phyloP scores from a whole-genome alignment of 2,113 vertebrate genomes.

The Pelmatolapia mariae region DNA sequence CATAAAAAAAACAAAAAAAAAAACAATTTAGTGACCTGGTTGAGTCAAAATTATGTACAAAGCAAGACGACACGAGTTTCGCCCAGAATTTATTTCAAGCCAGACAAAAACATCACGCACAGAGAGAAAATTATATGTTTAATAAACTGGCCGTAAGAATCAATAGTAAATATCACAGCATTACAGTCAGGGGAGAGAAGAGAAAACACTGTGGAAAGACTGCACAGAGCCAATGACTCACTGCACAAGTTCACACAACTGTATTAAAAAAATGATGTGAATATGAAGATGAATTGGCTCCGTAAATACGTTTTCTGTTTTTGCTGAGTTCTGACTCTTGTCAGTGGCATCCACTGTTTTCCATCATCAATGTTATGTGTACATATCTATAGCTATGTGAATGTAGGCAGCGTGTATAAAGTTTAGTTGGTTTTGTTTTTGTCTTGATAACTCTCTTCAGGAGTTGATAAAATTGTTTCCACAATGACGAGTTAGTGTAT shows the following conservation, averaged over 20 bases:
- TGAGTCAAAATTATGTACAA: neutral
- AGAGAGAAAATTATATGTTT: neutral
- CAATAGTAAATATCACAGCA: neutral
- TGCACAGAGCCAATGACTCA: neutral
- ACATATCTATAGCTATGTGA: neutral
- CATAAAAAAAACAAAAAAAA: fast-evolving
- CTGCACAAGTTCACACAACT: neutral
- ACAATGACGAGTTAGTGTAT: neutral
- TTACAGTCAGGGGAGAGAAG: neutral
- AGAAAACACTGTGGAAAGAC: neutral
- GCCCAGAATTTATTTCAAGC: neutral
- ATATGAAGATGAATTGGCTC: neutral
- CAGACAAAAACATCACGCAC: neutral
- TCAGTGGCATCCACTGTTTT: neutral
- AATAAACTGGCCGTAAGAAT: neutral
- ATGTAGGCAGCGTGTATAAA: neutral
- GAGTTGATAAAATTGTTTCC: neutral
- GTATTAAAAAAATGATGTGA: neutral
- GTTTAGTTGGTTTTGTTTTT: neutral
- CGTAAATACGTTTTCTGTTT: neutral
- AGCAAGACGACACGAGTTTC: neutral
- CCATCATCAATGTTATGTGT: neutral
- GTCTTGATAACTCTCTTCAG: neutral
- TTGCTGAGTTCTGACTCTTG: neutral
- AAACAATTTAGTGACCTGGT: neutral